phyloP scores from a whole-genome alignment of 2,888 invertebrate species.

The Cryptophagus acutangulus region DNA sequence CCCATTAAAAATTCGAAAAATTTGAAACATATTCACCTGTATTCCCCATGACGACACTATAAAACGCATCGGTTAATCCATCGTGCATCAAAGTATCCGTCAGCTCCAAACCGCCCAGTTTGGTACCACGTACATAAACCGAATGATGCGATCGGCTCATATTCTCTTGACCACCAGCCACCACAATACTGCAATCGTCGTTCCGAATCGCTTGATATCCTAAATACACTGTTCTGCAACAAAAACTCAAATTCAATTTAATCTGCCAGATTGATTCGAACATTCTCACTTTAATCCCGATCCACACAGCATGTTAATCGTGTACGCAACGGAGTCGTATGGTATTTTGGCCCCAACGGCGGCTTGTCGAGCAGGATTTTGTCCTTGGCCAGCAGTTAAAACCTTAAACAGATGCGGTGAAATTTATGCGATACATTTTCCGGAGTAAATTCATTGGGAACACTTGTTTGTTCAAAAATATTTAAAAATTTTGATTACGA shows the following conservation, averaged over 20 bases:
- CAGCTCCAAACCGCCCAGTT: slow-evolving; percentile 61
- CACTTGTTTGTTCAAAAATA: no score
- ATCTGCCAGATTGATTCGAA: background rate
- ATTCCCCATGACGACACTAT: slow-evolving; percentile 71
- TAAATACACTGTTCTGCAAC: slow-evolving; percentile 57
- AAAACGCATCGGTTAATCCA: slow-evolving; percentile 71
- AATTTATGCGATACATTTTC: no score
- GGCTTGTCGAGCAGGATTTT: slow-evolving; percentile 79
- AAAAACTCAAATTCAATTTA: background rate
- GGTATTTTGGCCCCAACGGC: slow-evolving; percentile 69
- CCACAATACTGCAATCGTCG: slow-evolving; percentile 62
- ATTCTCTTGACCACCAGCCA: slow-evolving; percentile 78
- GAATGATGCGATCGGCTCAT: slow-evolving; percentile 75
- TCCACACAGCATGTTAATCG: slow-evolving; percentile 76
- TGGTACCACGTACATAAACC: slow-evolving; percentile 59
- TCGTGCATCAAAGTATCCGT: slow-evolving; percentile 64
- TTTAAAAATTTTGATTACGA: no score
- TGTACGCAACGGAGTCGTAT: slow-evolving; percentile 61
- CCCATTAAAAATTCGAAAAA: slow-evolving; percentile 1
- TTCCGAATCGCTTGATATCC: slow-evolving; percentile 64
- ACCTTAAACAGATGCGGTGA: slow-evolving; percentile 53
- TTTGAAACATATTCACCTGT: slow-evolving; percentile 55
- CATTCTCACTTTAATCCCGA: slow-evolving; percentile 66
- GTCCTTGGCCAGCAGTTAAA: slow-evolving; percentile 67
- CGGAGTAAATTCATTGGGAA: no score